Evolutionary conservation across 2,888 invertebrate genomes (phyloP), one percentile per base, ranked within the genome.

Genomic region (Tipula confusa): DNA sequence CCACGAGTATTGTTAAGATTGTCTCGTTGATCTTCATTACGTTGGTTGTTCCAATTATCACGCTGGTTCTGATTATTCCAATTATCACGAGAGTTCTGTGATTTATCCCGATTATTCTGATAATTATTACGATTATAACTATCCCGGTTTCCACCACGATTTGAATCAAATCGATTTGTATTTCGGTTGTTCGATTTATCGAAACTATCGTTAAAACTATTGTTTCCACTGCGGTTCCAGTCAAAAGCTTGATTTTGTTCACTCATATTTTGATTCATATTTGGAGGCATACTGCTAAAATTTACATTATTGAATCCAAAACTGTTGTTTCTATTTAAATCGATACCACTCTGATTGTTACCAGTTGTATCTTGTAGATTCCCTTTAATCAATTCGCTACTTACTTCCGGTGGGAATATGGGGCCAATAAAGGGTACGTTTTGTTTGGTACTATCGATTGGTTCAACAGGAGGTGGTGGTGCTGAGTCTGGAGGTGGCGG

Each of bases 191-290:
- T 84, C 11, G 84, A 84, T 38, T 82, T 85, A 48, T 38, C 83
- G 64, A 84, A 84, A 64, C 84, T 84, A 43, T 84, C 85, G 79
- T 38, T 83, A 79, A 84, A 84, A 64, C 84, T 84, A 43, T 84
- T 85, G 24, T 83, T 29, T 28, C 84, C 83, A 18, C 84, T 82
- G 29, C 18, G 48, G 5, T 48, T 9, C 48, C 48, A 48, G 48
- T 48, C 48, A 11, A 48, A 48, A 7, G 18, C 18, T 18, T 48
- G 48, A 48, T 48, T 48, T 18, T 48, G 48, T 7, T 48, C 48
- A 18, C 18, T 48, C 18, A 48, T 18, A 48, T 48, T 48, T 18
- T 48, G 48, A 48, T 15, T 48, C 18, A 18, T 18, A 18, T 48
- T 48, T 15, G 48, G 48, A 15, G 48, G 18, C 48, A 48, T 13